phyloP scores from a whole-genome alignment of 2,888 invertebrate species.

The Thecocarcelia acutangulata region DNA sequence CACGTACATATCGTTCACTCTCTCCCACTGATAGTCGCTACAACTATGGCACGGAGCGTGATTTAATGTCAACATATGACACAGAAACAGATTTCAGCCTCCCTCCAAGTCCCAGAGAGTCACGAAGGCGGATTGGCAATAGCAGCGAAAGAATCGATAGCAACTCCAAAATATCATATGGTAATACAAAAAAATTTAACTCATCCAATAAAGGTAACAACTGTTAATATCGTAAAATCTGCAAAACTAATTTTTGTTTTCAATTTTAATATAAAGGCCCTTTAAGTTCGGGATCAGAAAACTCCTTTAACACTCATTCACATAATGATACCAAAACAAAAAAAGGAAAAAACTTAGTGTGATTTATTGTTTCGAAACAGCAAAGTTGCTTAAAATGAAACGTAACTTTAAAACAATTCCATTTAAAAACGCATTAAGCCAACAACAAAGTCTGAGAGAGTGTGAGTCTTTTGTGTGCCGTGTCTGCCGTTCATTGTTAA shows the following conservation, averaged over 20 bases:
- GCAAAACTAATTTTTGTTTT: not conserved
- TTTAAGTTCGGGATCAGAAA: constrained; percentile 70
- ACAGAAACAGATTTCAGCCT: constrained; percentile 87
- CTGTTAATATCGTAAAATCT: not conserved
- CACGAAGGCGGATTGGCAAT: constrained; percentile 56
- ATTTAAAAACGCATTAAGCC: constrained; percentile 63
- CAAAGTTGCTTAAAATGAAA: constrained; percentile 17
- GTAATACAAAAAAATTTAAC: constrained; percentile 48
- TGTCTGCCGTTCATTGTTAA: constrained; percentile 62
- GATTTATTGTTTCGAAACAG: constrained; percentile 41
- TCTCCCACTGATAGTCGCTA: constrained; percentile 80
- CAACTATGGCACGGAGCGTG: constrained; percentile 83
- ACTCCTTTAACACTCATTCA: constrained; percentile 68
- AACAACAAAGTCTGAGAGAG: constrained; percentile 57
- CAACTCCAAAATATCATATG: constrained; percentile 49
- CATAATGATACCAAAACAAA: constrained; percentile 63
- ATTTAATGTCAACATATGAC: constrained; percentile 82
- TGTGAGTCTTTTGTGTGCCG: constrained; percentile 53
- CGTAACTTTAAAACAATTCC: constrained; percentile 57
- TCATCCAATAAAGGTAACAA: constrained; percentile 56
- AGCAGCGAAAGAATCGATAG: constrained; percentile 44
- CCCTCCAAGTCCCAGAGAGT: constrained; percentile 83
- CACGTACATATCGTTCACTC: constrained; percentile 79
- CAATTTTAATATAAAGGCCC: constrained; percentile 46
- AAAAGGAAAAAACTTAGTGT: constrained; percentile 64